Evolutionary conservation across 2,113 vertebrate species (phyloP), one percentile per base, ranked within the genome.

Genomic region (Neolamprologus devosi): DNA sequence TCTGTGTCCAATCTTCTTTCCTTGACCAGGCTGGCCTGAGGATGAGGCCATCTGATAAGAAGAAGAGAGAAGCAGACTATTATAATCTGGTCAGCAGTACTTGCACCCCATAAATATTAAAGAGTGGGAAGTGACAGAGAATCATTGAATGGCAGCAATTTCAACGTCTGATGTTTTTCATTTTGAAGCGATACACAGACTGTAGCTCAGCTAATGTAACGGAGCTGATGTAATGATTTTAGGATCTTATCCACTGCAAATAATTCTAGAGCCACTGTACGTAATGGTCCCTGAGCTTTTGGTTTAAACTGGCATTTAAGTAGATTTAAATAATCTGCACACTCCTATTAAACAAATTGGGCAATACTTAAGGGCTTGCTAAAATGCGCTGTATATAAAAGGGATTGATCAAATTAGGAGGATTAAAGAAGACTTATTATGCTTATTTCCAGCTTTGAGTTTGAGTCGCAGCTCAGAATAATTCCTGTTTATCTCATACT

Each of bases 1-100:
- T 89, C 98, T 97, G 93, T 99, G 98, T 40, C 97, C 98, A n/a
- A 98, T 96, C 94, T 97, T 98, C 95, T 96, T 98, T 6, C 97
- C 97, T 86, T 93, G 95, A 65, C 94, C 94, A 13, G 92, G 93
- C 19, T 97, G 96, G 83, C 97, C 96, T 5, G 95, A 94, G 54
- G 95, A 96, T 0, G 95, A 96, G 96, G 87, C 97, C 97, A 95
- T 94, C 94, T 95, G 87, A 80, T 3, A 37, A 86, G 4, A 84
- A 26, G 81, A 28, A 88, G 33, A 57, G 16, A 68, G 30, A 65
- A 78, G 73, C 26, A 51, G 21, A 73, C 19, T 8, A 14, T 45
- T 7, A 33, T 47, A 21, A 80, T 5, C 16, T 0, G 7, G 10
- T n/a, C 2, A 83, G 55, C 19, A 28, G 2, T 45, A 14, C 53